Evolutionary conservation across 2,888 invertebrate species (phyloP).

Genomic region (Dicranocentrus wangi): DNA sequence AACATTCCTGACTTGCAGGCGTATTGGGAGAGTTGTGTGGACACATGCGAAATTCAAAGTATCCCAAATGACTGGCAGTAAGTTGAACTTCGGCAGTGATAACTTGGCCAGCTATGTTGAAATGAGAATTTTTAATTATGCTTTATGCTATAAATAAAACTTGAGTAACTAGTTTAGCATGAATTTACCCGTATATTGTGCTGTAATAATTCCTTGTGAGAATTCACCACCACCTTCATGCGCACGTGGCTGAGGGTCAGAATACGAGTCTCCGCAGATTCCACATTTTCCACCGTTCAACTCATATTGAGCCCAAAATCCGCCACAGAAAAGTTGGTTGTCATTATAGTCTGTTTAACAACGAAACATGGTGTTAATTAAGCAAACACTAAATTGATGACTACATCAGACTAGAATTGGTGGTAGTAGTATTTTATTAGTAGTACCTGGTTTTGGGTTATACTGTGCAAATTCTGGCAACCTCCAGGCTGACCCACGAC

Average conservation of each 20-base stretch:
- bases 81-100: slow-evolving; percentile 63
- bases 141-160: too few species aligned
- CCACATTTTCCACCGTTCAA: slow-evolving; percentile 75
- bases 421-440: background rate
- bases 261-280: slow-evolving; percentile 75
- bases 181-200: slow-evolving; percentile 72
- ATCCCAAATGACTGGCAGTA: slow-evolving; percentile 70
- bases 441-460: too few species aligned
- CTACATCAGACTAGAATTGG: background rate
- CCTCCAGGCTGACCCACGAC: slow-evolving; percentile 65
- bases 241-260: slow-evolving; percentile 48
- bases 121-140: too few species aligned
- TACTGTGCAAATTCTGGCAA: slow-evolving; percentile 1
- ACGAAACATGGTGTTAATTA: slow-evolving; percentile 1
- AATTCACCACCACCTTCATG: slow-evolving; percentile 74
- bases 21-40: slow-evolving; percentile 73
- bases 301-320: slow-evolving; percentile 59
- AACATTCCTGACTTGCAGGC: slow-evolving; percentile 73
- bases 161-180: too few species aligned
- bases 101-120: slow-evolving; percentile 69
- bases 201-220: slow-evolving; percentile 73
- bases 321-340: slow-evolving; percentile 67
- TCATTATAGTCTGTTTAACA: slow-evolving; percentile 70
- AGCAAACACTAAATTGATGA: background rate
- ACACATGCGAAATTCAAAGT: slow-evolving; percentile 74